Percentiles rank a stretch among this genome's conserved stretches.
Conservation (phyloP, 2,797 vertebrate species). For the Siniperca scherzeri region DNA sequence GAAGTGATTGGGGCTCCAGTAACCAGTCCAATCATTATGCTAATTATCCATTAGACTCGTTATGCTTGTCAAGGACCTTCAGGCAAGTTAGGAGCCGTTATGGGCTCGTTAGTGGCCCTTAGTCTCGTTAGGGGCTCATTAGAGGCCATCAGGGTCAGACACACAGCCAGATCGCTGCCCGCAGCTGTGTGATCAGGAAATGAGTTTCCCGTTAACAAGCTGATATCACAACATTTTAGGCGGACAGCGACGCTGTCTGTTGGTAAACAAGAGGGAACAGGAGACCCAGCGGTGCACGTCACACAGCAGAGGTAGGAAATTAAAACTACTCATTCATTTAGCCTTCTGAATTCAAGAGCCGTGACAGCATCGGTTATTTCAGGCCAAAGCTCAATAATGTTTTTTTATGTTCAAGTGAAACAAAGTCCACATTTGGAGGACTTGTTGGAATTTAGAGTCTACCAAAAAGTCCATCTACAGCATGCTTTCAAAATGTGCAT, state of each 20-base stretch:
- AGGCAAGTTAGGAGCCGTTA: constrained; percentile 31
- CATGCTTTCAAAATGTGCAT: too few species aligned
- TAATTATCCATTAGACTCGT: constrained; percentile 55
- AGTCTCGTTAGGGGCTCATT: constrained; percentile 64
- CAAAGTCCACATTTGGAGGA: not conserved
- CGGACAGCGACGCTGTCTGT: not conserved
- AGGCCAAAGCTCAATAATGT: not conserved
- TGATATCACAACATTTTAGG: constrained; percentile 8
- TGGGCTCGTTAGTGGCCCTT: constrained; percentile 58
- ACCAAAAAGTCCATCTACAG: too few species aligned
- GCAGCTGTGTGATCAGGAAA: constrained; percentile 50
- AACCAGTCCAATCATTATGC: constrained; percentile 46
- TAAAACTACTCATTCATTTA: not conserved
- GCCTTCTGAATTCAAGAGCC: not conserved
- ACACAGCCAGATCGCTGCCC: constrained; percentile 22
- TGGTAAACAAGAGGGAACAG: constrained; percentile 18
- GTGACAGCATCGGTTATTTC: not conserved
- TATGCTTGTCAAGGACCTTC: constrained; percentile 47
- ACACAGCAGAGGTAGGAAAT: not conserved
- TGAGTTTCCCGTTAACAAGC: constrained; percentile 47
- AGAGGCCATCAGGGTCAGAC: constrained; percentile 52
- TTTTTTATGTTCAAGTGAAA: not conserved
- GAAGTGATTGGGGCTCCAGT: constrained; percentile 38
- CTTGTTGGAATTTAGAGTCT: too few species aligned
- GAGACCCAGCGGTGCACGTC: not conserved